Conservation (phyloP, 2,888 invertebrate genomes). For the Cartodere bifasciata region DNA sequence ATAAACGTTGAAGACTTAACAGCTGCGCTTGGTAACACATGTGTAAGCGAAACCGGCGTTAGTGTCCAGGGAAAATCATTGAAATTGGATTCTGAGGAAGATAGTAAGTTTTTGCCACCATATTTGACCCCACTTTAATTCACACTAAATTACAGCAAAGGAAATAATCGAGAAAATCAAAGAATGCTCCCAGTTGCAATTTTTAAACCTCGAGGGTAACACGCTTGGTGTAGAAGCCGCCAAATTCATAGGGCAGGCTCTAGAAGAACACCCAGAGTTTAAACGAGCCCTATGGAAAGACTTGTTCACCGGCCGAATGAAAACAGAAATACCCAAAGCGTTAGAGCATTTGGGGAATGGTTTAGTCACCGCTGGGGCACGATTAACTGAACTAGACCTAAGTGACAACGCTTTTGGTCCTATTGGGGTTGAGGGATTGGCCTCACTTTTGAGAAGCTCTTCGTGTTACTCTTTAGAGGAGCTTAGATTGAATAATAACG, state of each 20-base stretch:
- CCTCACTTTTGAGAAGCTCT: constrained; percentile 66
- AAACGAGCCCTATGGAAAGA: constrained; percentile 86
- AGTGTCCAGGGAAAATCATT: constrained; percentile 70
- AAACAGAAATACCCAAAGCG: constrained; percentile 88
- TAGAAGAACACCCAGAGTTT: constrained; percentile 66
- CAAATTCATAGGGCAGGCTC: constrained; percentile 64
- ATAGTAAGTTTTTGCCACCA: constrained; percentile 48
- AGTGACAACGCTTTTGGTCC: constrained; percentile 98
- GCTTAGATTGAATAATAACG: constrained; percentile 86
- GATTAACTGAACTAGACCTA: constrained; percentile 74
- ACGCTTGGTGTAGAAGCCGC: constrained; percentile 87
- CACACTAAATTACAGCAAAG: constrained; percentile 43
- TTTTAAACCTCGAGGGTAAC: constrained; percentile 80
- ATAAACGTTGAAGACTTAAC: constrained; percentile 46
- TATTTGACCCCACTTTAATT: constrained; percentile 1
- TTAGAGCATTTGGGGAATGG: constrained; percentile 66
- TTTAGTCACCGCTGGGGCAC: constrained; percentile 65
- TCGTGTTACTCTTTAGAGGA: constrained; percentile 75
- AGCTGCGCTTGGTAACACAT: constrained; percentile 36
- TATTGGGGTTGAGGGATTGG: constrained; percentile 81
- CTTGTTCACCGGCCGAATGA: constrained; percentile 91
- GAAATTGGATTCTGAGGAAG: constrained; percentile 63
- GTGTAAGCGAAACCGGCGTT: constrained; percentile 46
- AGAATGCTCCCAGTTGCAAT: constrained; percentile 52
- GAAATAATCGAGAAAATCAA: constrained; percentile 66